Percentiles rank a stretch among this genome's conserved stretches.
These are phyloP conservation scores for Coelinius sp. DNA, from an alignment of 2,888 invertebrate genomes.

Conservation along the genomic window DNA sequence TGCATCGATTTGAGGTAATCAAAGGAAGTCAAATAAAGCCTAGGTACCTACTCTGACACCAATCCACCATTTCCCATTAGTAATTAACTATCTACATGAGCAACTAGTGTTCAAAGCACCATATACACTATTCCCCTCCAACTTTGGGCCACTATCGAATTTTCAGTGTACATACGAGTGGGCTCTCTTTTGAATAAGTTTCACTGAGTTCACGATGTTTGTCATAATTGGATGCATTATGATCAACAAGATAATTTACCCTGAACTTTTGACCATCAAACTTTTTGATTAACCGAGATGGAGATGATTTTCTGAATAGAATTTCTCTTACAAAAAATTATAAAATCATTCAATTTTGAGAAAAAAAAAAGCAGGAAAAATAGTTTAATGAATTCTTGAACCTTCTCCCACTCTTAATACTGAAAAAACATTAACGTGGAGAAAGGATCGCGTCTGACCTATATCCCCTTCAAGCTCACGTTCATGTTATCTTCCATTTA, in stretches of 20 bases:
- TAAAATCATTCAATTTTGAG: neutral
- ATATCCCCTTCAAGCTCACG: neutral
- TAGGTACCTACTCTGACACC: neutral
- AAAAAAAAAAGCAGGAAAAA: neutral
- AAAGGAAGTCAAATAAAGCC: conserved; percentile 16
- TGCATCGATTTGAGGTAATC: conserved; percentile 17
- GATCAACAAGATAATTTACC: neutral
- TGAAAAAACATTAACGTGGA: neutral
- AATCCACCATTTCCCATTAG: conserved; percentile 17
- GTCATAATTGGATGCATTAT: neutral
- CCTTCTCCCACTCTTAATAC: neutral
- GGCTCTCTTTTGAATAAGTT: neutral
- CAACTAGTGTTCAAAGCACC: neutral
- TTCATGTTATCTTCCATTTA: conserved; percentile 8
- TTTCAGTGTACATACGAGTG: neutral
- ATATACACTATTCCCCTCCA: neutral
- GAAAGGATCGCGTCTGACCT: neutral
- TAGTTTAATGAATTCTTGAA: neutral
- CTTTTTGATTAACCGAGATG: no score
- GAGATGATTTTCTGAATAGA: no score
- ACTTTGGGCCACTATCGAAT: conserved; percentile 3
- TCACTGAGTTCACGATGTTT: neutral
- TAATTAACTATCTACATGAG: conserved; percentile 8
- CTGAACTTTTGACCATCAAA: neutral
- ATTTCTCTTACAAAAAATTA: no score